Conservation (phyloP, 2,888 invertebrate genomes). For the Ornithoptera alexandrae region DNA sequence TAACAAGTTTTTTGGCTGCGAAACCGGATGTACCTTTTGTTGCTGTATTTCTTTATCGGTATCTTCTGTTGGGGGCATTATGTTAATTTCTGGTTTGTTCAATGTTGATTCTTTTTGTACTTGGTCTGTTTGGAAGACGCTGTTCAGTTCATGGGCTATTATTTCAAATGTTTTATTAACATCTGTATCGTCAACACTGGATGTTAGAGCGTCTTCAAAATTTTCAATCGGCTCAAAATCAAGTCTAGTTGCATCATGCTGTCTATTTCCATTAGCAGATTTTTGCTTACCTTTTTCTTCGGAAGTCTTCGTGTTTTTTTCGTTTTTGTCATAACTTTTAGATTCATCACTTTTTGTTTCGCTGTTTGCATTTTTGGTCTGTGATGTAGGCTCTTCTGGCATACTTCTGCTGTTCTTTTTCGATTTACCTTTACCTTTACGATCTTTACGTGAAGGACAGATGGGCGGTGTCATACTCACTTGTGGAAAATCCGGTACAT, state of each 20-base stretch:
- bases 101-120: constrained; percentile 48
- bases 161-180: constrained; percentile 70
- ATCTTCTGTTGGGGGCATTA: constrained; percentile 54
- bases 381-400: constrained; percentile 32
- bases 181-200: constrained; percentile 57
- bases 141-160: constrained; percentile 55
- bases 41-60: constrained; percentile 42
- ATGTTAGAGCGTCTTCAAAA: constrained; percentile 71
- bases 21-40: constrained; percentile 51
- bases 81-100: constrained; percentile 53
- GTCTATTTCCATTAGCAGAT: constrained; percentile 32
- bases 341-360: constrained; percentile 35
- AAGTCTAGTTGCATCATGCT: constrained; percentile 9
- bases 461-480: constrained; percentile 39
- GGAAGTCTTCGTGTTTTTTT: constrained; percentile 42
- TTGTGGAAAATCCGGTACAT: constrained; percentile 13
- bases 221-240: constrained; percentile 65
- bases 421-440: constrained; percentile 63
- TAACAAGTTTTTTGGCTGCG: constrained; percentile 79
- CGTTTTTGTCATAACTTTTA: constrained; percentile 45
- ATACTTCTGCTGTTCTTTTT: constrained; percentile 66
- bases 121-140: constrained; percentile 33
- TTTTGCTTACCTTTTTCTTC: constrained; percentile 61
- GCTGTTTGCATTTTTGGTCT: constrained; percentile 31
- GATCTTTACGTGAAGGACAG: constrained; percentile 61